Percentiles rank a stretch among this genome's conserved stretches.
Evolutionary conservation across 2,113 vertebrate genomes (phyloP).

Genomic region (Pavo muticus): DNA sequence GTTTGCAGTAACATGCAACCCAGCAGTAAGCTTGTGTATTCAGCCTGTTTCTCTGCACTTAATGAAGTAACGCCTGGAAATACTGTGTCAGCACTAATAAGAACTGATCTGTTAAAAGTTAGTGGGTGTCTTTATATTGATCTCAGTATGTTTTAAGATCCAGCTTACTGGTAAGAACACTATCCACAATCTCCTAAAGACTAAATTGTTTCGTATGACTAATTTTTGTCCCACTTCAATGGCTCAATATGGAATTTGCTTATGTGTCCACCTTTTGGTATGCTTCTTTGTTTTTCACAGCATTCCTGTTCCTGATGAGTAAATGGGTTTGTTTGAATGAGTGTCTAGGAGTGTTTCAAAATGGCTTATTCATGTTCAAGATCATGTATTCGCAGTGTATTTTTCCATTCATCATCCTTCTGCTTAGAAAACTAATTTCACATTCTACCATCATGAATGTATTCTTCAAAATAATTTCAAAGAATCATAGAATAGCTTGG

Average conservation of each 20-base stretch:
- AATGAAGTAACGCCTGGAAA: not conserved
- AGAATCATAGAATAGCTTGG: no score
- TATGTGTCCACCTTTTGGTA: not conserved
- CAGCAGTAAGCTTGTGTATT: not conserved
- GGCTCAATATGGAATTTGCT: not conserved
- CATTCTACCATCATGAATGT: not conserved
- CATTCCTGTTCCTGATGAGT: not conserved
- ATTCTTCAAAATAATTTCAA: not conserved
- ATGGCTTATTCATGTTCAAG: not conserved
- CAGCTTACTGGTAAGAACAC: not conserved
- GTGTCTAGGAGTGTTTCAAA: not conserved
- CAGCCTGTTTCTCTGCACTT: not conserved
- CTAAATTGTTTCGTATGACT: not conserved
- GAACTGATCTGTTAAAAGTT: not conserved
- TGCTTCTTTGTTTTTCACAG: not conserved
- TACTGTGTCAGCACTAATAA: not conserved
- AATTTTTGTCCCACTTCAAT: not conserved
- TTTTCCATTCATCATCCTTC: not conserved
- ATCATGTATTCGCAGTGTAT: not conserved
- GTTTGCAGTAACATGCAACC: not conserved
- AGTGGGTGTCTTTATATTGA: not conserved
- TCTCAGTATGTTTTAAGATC: not conserved
- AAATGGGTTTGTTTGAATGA: not conserved
- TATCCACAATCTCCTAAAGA: not conserved
- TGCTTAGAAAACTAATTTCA: not conserved